Evolutionary conservation across 1,140 invertebrate species (phyloP).

Genomic region (Micrasema minimum): DNA sequence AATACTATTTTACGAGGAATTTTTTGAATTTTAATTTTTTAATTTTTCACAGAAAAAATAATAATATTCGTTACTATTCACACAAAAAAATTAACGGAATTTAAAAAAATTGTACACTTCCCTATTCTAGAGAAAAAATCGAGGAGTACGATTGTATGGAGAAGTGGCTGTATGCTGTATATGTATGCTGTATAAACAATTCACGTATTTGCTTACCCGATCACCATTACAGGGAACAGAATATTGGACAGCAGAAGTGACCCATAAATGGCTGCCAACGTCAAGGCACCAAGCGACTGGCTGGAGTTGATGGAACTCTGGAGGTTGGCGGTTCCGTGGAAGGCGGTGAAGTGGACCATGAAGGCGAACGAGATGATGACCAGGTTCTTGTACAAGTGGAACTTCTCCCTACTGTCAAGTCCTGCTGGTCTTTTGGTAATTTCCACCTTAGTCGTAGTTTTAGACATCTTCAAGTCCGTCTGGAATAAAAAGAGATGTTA

Average conservation of each 20-base stretch:
- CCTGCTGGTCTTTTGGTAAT: neutral
- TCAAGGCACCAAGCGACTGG: constrained; percentile 75
- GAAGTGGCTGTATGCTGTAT: no score
- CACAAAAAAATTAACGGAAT: no score
- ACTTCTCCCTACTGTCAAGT: constrained; percentile 64
- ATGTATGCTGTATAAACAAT: no score
- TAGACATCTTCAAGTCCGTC: constrained; percentile 6
- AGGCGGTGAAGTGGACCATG: constrained; percentile 85
- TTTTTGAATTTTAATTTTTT: no score
- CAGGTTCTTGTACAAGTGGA: constrained; percentile 78
- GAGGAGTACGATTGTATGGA: no score
- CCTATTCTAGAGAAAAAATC: no score
- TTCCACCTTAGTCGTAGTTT: neutral
- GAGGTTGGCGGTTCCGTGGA: constrained; percentile 82
- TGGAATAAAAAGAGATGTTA: constrained; percentile 3
- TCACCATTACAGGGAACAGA: constrained; percentile 80
- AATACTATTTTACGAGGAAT: no score
- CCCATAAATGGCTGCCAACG: constrained; percentile 80
- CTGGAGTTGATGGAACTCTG: constrained; percentile 80
- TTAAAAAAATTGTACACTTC: no score
- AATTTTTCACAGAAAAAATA: no score
- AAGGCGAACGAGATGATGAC: constrained; percentile 80
- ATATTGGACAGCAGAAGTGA: constrained; percentile 85
- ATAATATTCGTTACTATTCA: no score
- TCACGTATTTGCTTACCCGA: constrained; percentile 71